Evolutionary conservation across 2,888 invertebrate genomes (phyloP), one percentile per base, ranked within the genome.

Genomic region (Electrophaes corylata): DNA sequence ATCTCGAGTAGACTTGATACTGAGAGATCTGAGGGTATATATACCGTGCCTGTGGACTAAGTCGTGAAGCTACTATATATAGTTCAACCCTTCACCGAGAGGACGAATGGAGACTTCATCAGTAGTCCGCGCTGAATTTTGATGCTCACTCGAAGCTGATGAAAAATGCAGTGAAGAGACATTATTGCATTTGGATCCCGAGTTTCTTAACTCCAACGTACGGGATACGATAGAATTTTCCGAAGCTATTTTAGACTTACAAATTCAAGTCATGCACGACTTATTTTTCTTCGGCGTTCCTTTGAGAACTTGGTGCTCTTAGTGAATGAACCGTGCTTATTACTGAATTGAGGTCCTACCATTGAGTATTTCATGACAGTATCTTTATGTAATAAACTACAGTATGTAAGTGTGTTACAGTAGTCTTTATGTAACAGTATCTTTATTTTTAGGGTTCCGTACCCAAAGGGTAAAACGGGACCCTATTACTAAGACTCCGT

Each of bases 101-200:
- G 51, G 59, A 57, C 46, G 37, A 52, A 57, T 39, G 55, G 58
- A 55, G 62, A 58, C 59, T 62, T 56, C 56, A 60, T 66, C 66
- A 71, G 60, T 59, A 59, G 66, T 61, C 60, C 40, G 59, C 64
- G 64, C 71, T 72, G 72, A 74, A 73, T 72, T 70, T 70, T 73
- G 69, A 73, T 71, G 64, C 63, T 69, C 69, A 65, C 50, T 51
- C 66, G 57, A 46, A 54, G 49, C 62, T 66, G 62, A 76, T 78
- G 75, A 75, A 79, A 80, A 80, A 81, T 81, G 79, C 79, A 81
- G 65, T 60, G 64, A 31, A 16, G 37, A 49, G 51, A 59, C 57
- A 55, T 69, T 69, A 75, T 75, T 75, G 69, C 69, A 76, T 76
- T 70, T 64, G 48, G 65, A 58, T 57, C 49, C 19, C 41, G 37